Conservation (phyloP, 2,888 invertebrate genomes). For the Eilema caniola region DNA sequence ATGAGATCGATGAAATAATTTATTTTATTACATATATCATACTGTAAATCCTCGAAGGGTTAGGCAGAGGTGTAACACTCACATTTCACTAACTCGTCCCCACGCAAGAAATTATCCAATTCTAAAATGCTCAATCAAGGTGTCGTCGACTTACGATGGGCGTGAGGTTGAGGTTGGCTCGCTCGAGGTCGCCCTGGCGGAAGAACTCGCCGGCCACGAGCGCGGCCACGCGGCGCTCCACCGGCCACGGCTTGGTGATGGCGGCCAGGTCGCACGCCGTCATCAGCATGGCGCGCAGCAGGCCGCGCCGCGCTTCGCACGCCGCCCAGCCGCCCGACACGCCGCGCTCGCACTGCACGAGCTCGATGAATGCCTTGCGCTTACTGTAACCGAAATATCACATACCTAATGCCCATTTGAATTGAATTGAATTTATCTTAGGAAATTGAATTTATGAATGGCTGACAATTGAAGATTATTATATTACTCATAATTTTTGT, state of each 20-base stretch:
- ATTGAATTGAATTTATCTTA: too few relatives aligned
- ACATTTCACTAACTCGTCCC: too few relatives aligned
- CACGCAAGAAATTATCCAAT: too few relatives aligned
- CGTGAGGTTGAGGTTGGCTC: constrained; percentile 95
- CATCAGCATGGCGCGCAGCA: constrained; percentile 97
- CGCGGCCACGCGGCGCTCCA: constrained; percentile 96
- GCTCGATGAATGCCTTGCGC: constrained; percentile 93
- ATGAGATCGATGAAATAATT: too few relatives aligned
- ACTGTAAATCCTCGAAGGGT: too few relatives aligned
- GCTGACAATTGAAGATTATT: too few relatives aligned
- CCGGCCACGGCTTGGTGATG: constrained; percentile 97
- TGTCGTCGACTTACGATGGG: constrained; percentile 93
- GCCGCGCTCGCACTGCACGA: constrained; percentile 83
- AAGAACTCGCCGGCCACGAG: constrained; percentile 97
- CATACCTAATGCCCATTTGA: too few relatives aligned
- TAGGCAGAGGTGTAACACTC: too few relatives aligned
- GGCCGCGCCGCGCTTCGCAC: constrained; percentile 91
- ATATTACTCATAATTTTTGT: too few relatives aligned
- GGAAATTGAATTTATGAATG: too few relatives aligned
- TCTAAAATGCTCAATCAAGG: too few relatives aligned
- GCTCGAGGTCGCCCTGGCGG: constrained; percentile 96
- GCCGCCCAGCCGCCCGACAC: constrained; percentile 90
- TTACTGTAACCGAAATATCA: constrained; percentile 87
- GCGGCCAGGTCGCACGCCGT: constrained; percentile 98
- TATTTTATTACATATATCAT: too few relatives aligned